Evolutionary conservation across 92 coral and sea anemone species (phyloP).

Genomic region (Nematostella vectensis): DNA sequence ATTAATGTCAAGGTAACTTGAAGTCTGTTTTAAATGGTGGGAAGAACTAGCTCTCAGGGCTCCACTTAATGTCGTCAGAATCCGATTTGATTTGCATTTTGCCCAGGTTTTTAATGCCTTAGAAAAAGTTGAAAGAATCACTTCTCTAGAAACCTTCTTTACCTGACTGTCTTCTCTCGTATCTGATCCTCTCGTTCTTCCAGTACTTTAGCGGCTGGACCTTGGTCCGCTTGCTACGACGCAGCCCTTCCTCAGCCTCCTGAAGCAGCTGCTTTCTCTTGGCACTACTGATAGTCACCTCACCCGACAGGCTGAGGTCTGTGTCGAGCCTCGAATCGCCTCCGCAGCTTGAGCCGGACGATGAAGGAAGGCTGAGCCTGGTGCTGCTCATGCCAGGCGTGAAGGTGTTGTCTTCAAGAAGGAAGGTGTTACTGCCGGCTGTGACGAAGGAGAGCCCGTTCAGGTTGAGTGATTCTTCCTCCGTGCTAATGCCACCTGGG

Average conservation of each 20-base stretch:
- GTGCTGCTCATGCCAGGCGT: constrained; percentile 42
- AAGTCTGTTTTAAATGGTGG: too few relatives aligned
- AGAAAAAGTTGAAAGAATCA: too few relatives aligned
- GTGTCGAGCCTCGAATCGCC: constrained; percentile 19
- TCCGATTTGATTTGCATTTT: too few relatives aligned
- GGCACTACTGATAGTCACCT: constrained; percentile 37
- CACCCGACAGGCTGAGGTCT: constrained; percentile 32
- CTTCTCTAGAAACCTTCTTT: too few relatives aligned
- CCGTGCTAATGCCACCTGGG: constrained; percentile 20
- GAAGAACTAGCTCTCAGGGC: too few relatives aligned
- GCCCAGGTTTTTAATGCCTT: too few relatives aligned
- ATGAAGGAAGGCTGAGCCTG: not conserved
- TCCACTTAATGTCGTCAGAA: too few relatives aligned
- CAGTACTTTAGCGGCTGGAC: constrained; percentile 78
- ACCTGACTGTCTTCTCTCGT: constrained; percentile 88
- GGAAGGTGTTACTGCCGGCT: constrained; percentile 19
- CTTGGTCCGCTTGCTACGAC: constrained; percentile 76
- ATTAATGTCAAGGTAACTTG: too few relatives aligned
- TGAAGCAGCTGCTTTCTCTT: constrained; percentile 4
- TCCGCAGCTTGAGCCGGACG: constrained; percentile 23
- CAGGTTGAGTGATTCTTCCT: constrained; percentile 6
- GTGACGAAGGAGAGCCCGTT: constrained; percentile 23
- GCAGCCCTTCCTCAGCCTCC: constrained; percentile 10
- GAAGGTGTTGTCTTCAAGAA: constrained; percentile 28
- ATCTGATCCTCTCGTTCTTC: constrained; percentile 88